Percentiles rank a stretch among this genome's conserved stretches.
Evolutionary conservation across 2,113 vertebrate genomes (phyloP).

Genomic region (Oenanthe melanoleuca): DNA sequence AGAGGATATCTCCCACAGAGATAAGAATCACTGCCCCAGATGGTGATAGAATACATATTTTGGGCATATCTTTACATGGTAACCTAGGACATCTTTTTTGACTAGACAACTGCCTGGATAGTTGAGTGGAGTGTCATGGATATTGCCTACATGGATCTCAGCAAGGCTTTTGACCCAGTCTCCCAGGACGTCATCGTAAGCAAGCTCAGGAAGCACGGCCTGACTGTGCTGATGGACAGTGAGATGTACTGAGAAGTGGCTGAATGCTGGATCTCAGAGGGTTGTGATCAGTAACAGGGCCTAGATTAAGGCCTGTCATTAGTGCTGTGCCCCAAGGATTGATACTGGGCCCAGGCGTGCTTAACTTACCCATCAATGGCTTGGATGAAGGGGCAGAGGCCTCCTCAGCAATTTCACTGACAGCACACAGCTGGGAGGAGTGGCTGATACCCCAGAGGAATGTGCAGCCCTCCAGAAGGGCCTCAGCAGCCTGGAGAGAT

Average conservation of each 20-base stretch:
- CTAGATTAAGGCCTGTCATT: background rate
- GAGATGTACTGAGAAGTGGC: background rate
- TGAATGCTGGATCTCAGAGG: too few species aligned
- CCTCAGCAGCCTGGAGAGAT: background rate
- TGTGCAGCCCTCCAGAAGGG: background rate
- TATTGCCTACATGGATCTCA: background rate
- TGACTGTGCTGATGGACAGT: background rate
- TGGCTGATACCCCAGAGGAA: background rate
- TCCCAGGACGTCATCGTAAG: background rate
- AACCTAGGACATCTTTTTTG: too few species aligned
- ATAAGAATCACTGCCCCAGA: too few species aligned
- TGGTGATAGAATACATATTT: too few species aligned
- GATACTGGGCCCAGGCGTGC: too few species aligned
- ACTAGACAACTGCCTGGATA: background rate
- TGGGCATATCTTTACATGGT: too few species aligned
- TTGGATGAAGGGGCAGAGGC: background rate
- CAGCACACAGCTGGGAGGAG: background rate
- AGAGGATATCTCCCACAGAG: too few species aligned
- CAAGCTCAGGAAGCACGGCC: background rate
- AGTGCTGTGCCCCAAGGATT: too few species aligned
- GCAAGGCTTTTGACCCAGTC: background rate
- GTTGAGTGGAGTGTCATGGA: background rate
- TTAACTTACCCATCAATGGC: background rate
- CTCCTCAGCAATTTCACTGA: background rate
- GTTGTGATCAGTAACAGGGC: background rate